phyloP scores from a whole-genome alignment of 2,113 vertebrate species.

The Xiphophorus couchianus region DNA sequence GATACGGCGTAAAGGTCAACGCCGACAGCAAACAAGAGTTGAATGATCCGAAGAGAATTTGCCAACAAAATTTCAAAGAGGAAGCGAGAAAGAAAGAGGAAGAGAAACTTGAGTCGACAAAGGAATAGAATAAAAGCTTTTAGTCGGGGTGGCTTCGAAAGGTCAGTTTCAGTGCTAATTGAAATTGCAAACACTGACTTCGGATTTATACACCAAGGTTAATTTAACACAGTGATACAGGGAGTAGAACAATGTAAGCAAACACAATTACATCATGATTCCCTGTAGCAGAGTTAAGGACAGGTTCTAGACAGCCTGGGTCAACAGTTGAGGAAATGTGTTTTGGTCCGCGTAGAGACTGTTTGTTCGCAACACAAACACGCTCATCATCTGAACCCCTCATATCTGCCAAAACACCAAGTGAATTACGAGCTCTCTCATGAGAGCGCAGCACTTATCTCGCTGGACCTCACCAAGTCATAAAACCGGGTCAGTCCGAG shows the following conservation, averaged over 20 bases:
- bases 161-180: conserved; percentile 50
- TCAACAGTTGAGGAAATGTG: conserved; percentile 29
- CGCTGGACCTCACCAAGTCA: conserved; percentile 40
- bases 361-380: conserved; percentile 55
- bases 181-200: background rate
- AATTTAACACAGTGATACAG: conserved; percentile 6
- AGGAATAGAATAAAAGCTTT: conserved; percentile 36
- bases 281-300: background rate
- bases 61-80: conserved; percentile 26
- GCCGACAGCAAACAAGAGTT: conserved; percentile 27
- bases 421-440: conserved; percentile 45
- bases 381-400: conserved; percentile 40
- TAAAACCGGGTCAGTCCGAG: conserved; percentile 37
- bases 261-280: conserved; percentile 17
- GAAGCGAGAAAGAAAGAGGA: conserved; percentile 35
- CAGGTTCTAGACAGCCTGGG: conserved; percentile 25
- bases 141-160: conserved; percentile 36
- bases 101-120: conserved; percentile 35
- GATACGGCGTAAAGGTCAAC: conserved; percentile 58
- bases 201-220: background rate
- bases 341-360: conserved; percentile 15
- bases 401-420: conserved; percentile 53
- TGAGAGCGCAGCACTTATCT: conserved; percentile 46
- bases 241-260: conserved; percentile 15
- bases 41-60: conserved; percentile 24